A percentile compares a stretch with the other conserved stretches of the same genome.
Evolutionary conservation across 2,888 invertebrate genomes (phyloP).

Genomic region (Drosophila cognata): DNA sequence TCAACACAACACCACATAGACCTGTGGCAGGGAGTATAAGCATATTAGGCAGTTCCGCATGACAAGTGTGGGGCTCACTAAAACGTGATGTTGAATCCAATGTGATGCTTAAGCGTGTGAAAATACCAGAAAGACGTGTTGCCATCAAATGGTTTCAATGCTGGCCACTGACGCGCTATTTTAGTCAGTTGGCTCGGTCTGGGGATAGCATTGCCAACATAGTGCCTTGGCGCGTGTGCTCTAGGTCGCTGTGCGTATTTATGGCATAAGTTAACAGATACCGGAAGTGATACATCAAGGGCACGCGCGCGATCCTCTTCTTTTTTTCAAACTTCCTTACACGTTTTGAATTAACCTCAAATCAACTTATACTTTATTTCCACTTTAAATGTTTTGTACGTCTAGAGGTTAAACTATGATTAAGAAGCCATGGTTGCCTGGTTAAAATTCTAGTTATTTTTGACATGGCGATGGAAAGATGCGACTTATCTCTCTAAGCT

Average conservation of each 20-base stretch:
- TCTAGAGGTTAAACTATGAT: neutral
- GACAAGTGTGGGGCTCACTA: conserved; percentile 60
- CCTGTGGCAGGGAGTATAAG: conserved; percentile 48
- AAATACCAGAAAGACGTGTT: conserved; percentile 84
- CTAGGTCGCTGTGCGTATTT: conserved; percentile 68
- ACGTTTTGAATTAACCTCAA: conserved; percentile 73
- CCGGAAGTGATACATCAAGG: conserved; percentile 80
- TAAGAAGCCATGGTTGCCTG: neutral
- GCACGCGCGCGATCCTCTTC: conserved; percentile 49
- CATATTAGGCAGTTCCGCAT: conserved; percentile 68
- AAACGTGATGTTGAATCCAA: conserved; percentile 85
- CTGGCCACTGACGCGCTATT: conserved; percentile 54
- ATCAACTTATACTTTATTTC: conserved; percentile 48
- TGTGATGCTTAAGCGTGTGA: conserved; percentile 85
- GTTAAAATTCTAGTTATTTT: neutral
- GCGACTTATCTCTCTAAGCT: neutral
- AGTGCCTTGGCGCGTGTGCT: conserved; percentile 66
- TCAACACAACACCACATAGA: conserved; percentile 1
- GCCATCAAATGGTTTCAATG: conserved; percentile 75
- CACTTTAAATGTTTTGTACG: neutral
- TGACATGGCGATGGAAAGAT: neutral
- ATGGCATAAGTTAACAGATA: conserved; percentile 79
- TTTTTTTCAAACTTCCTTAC: conserved; percentile 41
- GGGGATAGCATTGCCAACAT: conserved; percentile 25
- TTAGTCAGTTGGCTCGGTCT: conserved; percentile 37